Conservation (phyloP, 2,113 vertebrate species). For the Hymenochirus boettgeri region DNA sequence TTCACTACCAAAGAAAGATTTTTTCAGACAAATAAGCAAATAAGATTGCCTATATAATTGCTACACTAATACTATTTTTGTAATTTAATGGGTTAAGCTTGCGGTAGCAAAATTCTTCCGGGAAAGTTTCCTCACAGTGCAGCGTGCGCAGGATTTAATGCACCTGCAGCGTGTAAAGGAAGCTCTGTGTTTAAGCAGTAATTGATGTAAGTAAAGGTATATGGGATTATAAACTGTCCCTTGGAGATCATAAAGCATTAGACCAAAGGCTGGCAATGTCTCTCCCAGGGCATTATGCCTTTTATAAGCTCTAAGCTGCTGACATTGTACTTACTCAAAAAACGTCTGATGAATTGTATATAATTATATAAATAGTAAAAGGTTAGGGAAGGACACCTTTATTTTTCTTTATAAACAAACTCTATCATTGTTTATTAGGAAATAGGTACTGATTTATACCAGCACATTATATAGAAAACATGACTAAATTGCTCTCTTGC, state of each 20-base stretch:
- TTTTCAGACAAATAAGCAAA: no score
- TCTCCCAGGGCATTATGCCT: not conserved
- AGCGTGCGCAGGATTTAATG: slow-evolving; percentile 30
- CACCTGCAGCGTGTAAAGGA: slow-evolving; percentile 23
- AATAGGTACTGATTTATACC: no score
- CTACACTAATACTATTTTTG: no score
- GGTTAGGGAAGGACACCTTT: not conserved
- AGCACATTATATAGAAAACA: no score
- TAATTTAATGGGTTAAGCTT: not conserved
- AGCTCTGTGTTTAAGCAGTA: slow-evolving; percentile 28
- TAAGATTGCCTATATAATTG: no score
- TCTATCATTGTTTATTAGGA: no score
- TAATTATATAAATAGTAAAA: not conserved
- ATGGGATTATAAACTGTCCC: slow-evolving; percentile 43
- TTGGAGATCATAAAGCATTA: slow-evolving; percentile 41
- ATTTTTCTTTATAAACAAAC: no score
- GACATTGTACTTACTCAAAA: not conserved
- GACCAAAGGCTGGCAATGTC: slow-evolving; percentile 8
- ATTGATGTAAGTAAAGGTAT: slow-evolving; percentile 45
- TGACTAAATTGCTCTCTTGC: no score
- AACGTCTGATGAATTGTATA: not conserved
- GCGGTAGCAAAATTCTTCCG: slow-evolving; percentile 5
- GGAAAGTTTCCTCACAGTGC: slow-evolving; percentile 21
- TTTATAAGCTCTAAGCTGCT: slow-evolving; percentile 11
- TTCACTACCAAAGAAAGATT: no score